Evolutionary conservation across 2,888 invertebrate genomes (phyloP).

Genomic region (Cephonodes hylas): DNA sequence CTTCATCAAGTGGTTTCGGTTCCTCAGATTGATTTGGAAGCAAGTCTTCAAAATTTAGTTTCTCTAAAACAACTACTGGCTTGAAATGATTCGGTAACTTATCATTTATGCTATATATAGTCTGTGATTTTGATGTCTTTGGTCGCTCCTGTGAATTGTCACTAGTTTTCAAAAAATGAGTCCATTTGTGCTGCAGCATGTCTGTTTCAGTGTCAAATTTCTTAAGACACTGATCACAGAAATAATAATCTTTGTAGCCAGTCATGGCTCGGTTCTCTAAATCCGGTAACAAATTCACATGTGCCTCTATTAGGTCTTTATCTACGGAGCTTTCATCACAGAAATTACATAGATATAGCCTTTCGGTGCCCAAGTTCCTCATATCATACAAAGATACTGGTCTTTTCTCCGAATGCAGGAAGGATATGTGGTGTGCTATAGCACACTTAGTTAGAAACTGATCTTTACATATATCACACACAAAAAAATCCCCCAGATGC

Average conservation of each 20-base stretch:
- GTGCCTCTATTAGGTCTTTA: slow-evolving; percentile 46
- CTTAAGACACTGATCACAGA: slow-evolving; percentile 62
- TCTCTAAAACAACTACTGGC: not conserved
- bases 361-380: slow-evolving; percentile 44
- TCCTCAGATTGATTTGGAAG: not conserved
- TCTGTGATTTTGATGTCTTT: slow-evolving; percentile 25
- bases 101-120: slow-evolving; percentile 43
- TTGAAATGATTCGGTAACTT: slow-evolving; percentile 44
- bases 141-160: slow-evolving; percentile 44
- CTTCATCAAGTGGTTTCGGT: too few species aligned
- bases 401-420: slow-evolving; percentile 49
- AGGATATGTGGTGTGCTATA: slow-evolving; percentile 57
- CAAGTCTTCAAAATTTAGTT: not conserved
- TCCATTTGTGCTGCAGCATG: slow-evolving; percentile 70
- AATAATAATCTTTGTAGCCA: slow-evolving; percentile 60
- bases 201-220: slow-evolving; percentile 59
- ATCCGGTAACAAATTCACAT: slow-evolving; percentile 52
- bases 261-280: slow-evolving; percentile 54
- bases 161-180: slow-evolving; percentile 55
- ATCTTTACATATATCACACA: slow-evolving; percentile 69
- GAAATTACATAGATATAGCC: slow-evolving; percentile 60
- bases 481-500: slow-evolving; percentile 41
- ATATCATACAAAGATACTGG: slow-evolving; percentile 46
- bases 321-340: slow-evolving; percentile 59
- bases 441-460: slow-evolving; percentile 56